Conservation (phyloP, 2,797 vertebrate genomes). For the Echeneis naucrates region DNA sequence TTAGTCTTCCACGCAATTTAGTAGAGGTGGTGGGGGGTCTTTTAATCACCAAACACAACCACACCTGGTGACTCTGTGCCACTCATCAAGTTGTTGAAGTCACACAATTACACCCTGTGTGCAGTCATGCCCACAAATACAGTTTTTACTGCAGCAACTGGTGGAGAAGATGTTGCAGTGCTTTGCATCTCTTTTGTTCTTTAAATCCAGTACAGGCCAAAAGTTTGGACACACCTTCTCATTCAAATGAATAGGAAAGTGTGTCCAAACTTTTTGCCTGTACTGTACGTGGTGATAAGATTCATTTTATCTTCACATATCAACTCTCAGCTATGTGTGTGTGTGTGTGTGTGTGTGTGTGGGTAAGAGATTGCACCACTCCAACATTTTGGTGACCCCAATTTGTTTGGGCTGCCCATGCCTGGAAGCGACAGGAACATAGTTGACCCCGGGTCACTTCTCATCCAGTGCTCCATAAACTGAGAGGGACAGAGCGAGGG, state of each 20-base stretch:
- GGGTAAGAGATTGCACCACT: constrained; percentile 46
- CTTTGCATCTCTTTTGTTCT: constrained; percentile 30
- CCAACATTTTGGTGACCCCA: constrained; percentile 66
- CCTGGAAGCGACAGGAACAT: constrained; percentile 67
- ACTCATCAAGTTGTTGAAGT: constrained; percentile 29
- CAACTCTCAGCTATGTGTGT: constrained; percentile 21
- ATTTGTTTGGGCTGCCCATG: constrained; percentile 69
- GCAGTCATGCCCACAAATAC: background rate
- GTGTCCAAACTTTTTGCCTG: too few species aligned
- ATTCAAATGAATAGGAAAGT: too few species aligned
- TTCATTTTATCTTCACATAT: constrained; percentile 35
- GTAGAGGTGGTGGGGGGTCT: constrained; percentile 22
- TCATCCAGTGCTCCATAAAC: constrained; percentile 66
- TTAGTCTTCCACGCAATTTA: constrained; percentile 50
- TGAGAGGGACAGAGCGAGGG: constrained; percentile 52
- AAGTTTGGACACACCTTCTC: too few species aligned
- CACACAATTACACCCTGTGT: constrained; percentile 11
- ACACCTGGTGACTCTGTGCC: constrained; percentile 43
- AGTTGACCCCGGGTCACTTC: constrained; percentile 66
- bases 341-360: constrained; percentile 13
- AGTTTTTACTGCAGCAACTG: constrained; percentile 20
- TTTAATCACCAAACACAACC: constrained; percentile 52
- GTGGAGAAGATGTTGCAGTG: constrained; percentile 6
- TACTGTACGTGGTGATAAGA: constrained; percentile 34
- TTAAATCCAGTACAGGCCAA: too few species aligned